These are phyloP conservation scores for Notocelia uddmanniana DNA, from an alignment of 2,888 invertebrate species.

Conservation along the genomic window DNA sequence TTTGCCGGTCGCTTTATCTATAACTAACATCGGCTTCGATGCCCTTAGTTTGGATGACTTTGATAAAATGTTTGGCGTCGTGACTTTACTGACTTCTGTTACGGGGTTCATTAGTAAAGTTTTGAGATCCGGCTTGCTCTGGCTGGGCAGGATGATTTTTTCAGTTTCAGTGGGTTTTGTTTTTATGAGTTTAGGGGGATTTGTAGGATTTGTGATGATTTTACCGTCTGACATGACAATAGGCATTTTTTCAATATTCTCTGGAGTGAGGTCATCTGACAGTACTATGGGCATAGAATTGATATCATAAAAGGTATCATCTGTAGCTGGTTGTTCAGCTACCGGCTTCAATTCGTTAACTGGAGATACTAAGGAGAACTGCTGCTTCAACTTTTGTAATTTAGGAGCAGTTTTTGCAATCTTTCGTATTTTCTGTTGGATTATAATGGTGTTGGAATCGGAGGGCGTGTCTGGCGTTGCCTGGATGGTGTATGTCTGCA, in stretches of 20 bases:
- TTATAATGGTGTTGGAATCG: constrained; percentile 73
- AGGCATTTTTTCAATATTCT: constrained; percentile 89
- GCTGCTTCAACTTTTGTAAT: constrained; percentile 71
- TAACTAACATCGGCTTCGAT: constrained; percentile 79
- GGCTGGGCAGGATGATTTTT: constrained; percentile 61
- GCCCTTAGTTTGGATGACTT: constrained; percentile 79
- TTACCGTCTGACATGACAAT: constrained; percentile 84
- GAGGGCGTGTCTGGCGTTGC: constrained; percentile 67
- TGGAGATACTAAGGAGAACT: constrained; percentile 66
- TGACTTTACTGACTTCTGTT: constrained; percentile 68
- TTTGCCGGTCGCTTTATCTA: constrained; percentile 80
- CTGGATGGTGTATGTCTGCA: constrained; percentile 80
- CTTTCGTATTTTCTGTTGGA: constrained; percentile 76
- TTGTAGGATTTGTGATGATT: constrained; percentile 66
- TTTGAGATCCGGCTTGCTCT: constrained; percentile 72
- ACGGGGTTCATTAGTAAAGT: constrained; percentile 74
- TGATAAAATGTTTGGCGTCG: constrained; percentile 81
- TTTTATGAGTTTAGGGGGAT: constrained; percentile 69
- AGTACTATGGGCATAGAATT: constrained; percentile 92
- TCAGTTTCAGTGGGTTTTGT: constrained; percentile 70
- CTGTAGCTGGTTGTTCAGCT: constrained; percentile 53
- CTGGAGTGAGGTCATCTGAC: constrained; percentile 89
- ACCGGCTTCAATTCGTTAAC: constrained; percentile 60
- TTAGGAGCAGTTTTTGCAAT: constrained; percentile 68
- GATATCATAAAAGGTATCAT: constrained; percentile 88